Conservation (phyloP, 1,140 invertebrate genomes). For the Parasteatoda tepidariorum region DNA sequence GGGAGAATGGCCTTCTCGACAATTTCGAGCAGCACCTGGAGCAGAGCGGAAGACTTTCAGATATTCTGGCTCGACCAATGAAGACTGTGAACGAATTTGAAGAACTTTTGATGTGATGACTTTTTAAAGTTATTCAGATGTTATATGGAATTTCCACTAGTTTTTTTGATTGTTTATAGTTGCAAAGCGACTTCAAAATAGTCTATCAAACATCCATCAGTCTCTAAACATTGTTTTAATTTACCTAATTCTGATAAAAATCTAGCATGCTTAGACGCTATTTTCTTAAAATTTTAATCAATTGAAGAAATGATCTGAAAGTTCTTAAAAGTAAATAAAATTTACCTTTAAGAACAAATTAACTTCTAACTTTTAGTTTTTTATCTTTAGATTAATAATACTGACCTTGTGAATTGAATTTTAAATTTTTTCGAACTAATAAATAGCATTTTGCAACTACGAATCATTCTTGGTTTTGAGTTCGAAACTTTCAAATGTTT, state of each 20-base stretch:
- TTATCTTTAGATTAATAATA: neutral
- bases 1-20: neutral
- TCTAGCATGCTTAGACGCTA: neutral
- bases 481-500: neutral
- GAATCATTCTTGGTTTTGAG: neutral
- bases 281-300: neutral
- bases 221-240: neutral
- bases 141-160: neutral
- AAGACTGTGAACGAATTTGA: neutral
- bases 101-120: neutral
- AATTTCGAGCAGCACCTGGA: constrained; percentile 51
- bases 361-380: no score
- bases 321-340: neutral
- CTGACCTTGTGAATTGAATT: neutral
- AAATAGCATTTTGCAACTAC: neutral
- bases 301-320: neutral
- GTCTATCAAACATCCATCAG: neutral
- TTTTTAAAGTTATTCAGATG: neutral
- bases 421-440: neutral
- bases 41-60: constrained; percentile 7
- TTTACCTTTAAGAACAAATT: no score
- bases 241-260: neutral
- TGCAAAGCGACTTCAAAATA: neutral
- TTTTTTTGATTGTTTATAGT: neutral
- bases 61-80: neutral